phyloP scores from a whole-genome alignment of 2,113 vertebrate genomes.

The Thomomys bottae region DNA sequence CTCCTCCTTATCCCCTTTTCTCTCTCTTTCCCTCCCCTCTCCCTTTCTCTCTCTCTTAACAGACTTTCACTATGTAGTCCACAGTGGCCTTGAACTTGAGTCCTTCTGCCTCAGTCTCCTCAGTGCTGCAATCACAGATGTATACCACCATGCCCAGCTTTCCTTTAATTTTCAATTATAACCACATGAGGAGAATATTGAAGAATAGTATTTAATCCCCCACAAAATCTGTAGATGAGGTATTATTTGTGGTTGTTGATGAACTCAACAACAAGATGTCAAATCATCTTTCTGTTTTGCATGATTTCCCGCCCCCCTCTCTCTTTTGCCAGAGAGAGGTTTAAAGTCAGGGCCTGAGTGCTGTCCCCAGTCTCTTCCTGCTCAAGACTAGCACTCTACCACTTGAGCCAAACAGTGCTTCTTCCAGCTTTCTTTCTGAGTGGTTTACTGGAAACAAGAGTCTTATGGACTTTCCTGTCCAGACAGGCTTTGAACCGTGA shows the following conservation, averaged over 20 bases:
- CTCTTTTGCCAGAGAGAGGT: no score
- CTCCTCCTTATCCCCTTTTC: neutral
- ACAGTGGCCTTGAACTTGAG: neutral
- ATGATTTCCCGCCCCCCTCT: no score
- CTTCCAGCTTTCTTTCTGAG: no score
- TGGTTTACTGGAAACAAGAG: no score
- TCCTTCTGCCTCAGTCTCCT: neutral
- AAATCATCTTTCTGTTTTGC: neutral
- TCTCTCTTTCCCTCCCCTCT: neutral
- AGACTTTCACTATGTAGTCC: neutral
- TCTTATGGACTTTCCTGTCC: no score
- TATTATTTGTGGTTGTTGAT: neutral
- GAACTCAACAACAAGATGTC: conserved; percentile 25
- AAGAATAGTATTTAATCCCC: conserved; percentile 26
- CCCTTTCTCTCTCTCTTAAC: neutral
- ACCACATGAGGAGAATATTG: neutral
- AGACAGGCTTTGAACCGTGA: no score
- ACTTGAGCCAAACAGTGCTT: no score
- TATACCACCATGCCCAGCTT: neutral
- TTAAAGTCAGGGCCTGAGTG: no score
- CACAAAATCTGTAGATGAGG: conserved; percentile 11
- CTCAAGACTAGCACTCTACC: no score
- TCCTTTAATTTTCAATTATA: neutral
- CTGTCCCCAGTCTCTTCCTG: no score
- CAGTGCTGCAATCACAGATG: no score